Base-by-base conservation (phyloP, 2,888 invertebrate genomes). In the Ochropacha duplaris region DNA sequence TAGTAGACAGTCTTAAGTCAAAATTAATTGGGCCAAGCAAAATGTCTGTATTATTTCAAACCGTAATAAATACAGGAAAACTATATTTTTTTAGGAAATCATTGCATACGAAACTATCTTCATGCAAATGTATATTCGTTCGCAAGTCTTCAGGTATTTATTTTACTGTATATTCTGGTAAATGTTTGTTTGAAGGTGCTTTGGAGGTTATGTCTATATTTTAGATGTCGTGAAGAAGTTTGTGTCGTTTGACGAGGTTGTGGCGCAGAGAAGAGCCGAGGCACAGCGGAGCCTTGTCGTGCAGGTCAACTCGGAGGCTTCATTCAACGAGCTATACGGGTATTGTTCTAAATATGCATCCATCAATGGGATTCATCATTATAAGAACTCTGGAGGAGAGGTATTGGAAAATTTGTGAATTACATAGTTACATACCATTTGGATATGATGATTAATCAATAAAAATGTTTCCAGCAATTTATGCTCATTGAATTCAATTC, bases 221-320 rank as follows among this genome's bases (percentile, higher is more conserved):
- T 78, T 74, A 91, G 91, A 85, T 83, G 69, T 71, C 59, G 58
- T 78, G 36, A 85, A 75, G 65, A 88, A 80, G 64, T 88, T 89
- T 70, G 62, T 78, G 44, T 78, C 86, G 6, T 94, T 96, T 83
- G 94, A 95, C 60, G 94, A 95, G 59, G 84, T 95, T 65, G 86
- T 95, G 50, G 83, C 88, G 44, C 84, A 86, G 24, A 94, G 96
- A 66, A 94, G 95, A 78, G 79, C 84, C 2, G 94, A 97, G 81
- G 96, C 97, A 0, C 87, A 86, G 55, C 93, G 94, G 60, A 96
- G 96, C 84, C 89, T 97, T 57, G 86, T 97, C 34, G 94, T 97
- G 5, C 96, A 97, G 89, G 95, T 97, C 1, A 95, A 95, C 72
- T 96, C 96, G 0, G 94, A 95, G 56, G 93, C 94, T 54, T 96